Evolutionary conservation across 2,113 vertebrate genomes (phyloP).

Genomic region (Oreochromis tanganicae): DNA sequence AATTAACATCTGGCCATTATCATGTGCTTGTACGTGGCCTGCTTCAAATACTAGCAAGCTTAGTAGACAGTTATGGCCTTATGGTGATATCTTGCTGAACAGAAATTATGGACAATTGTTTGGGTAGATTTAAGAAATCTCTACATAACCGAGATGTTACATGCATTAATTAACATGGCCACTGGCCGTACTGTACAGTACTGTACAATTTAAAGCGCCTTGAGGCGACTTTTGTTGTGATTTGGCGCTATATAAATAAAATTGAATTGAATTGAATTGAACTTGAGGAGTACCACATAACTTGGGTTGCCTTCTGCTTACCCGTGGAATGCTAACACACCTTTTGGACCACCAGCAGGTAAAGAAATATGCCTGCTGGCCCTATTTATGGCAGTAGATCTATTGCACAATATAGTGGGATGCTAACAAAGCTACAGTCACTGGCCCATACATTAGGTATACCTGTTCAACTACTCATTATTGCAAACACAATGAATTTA

Average conservation of each 20-base stretch:
- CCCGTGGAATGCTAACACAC: neutral
- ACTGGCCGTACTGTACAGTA: too few species aligned
- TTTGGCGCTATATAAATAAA: too few species aligned
- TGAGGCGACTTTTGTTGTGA: too few species aligned
- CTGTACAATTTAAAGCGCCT: too few species aligned
- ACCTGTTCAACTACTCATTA: neutral
- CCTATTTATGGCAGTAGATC: neutral
- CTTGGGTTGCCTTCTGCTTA: neutral
- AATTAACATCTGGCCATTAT: neutral
- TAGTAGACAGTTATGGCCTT: neutral
- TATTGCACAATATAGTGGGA: neutral
- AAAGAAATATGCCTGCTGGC: neutral
- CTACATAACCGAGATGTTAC: neutral
- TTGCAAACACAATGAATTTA: neutral
- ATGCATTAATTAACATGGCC: neutral
- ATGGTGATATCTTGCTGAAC: neutral
- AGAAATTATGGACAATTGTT: neutral
- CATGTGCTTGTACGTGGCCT: neutral
- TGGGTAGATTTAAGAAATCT: neutral
- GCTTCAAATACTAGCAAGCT: neutral
- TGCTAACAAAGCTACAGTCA: neutral
- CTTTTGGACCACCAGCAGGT: neutral
- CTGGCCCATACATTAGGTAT: neutral
- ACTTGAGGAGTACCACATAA: neutral
- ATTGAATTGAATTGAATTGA: too few species aligned